Evolutionary conservation across 2,888 invertebrate species (phyloP).

Genomic region (Orthosia incerta): DNA sequence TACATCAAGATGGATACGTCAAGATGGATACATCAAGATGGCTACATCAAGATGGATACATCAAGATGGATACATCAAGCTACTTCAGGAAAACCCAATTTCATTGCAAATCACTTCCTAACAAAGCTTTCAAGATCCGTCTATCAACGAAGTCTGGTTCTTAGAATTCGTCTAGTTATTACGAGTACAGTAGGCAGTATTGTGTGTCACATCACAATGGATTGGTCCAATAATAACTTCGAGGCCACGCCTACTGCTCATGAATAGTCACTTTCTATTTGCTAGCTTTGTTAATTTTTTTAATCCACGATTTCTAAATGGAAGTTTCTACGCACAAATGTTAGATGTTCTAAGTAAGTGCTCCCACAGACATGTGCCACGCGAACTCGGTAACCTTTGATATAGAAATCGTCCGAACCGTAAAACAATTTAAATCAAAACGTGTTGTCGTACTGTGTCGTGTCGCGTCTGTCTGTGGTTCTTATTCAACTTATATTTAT

Average conservation of each 20-base stretch:
- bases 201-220: constrained; percentile 34
- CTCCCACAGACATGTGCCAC: too few species aligned
- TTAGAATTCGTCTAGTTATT: constrained; percentile 23
- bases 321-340: neutral
- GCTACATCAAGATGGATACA: too few species aligned
- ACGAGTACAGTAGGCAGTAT: constrained; percentile 27
- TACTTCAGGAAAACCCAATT: neutral
- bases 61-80: too few species aligned
- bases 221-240: constrained; percentile 37
- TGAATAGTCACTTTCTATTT: constrained; percentile 45
- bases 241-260: constrained; percentile 33
- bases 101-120: neutral
- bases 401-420: too few species aligned
- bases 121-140: constrained; percentile 5
- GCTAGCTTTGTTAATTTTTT: constrained; percentile 11
- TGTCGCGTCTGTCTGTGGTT: too few species aligned
- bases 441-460: too few species aligned
- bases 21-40: too few species aligned
- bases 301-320: constrained; percentile 2
- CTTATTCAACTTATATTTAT: too few species aligned
- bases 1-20: too few species aligned
- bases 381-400: too few species aligned
- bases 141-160: constrained; percentile 16
- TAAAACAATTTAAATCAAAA: too few species aligned
- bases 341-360: too few species aligned